Evolutionary conservation across 2,888 invertebrate genomes (phyloP).

Genomic region (Drosophila infuscata): DNA sequence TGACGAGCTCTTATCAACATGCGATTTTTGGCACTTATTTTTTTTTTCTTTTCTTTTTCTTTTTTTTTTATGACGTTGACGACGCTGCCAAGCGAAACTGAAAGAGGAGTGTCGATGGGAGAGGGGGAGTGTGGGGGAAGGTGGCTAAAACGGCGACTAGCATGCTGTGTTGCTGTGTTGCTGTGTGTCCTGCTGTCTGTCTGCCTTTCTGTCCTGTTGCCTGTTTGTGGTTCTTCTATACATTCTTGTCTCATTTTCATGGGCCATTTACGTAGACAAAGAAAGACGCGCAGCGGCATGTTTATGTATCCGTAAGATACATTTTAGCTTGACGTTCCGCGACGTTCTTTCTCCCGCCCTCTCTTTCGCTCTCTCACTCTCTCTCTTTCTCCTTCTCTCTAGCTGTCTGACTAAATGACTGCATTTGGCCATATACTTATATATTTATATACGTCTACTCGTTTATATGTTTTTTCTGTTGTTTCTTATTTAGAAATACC

Average conservation of each 20-base stretch:
- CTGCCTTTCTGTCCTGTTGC: constrained; percentile 9
- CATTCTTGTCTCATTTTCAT: constrained; percentile 77
- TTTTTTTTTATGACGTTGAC: constrained; percentile 61
- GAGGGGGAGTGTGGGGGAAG: background rate
- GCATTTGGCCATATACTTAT: constrained; percentile 46
- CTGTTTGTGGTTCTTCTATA: constrained; percentile 52
- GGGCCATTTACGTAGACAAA: constrained; percentile 80
- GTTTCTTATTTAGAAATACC: constrained; percentile 53
- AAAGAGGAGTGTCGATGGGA: background rate
- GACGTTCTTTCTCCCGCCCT: constrained; percentile 30
- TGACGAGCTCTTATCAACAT: constrained; percentile 69
- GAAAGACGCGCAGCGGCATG: constrained; percentile 61
- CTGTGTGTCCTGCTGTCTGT: constrained; percentile 18
- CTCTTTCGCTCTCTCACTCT: constrained; percentile 11
- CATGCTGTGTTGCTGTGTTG: constrained; percentile 53
- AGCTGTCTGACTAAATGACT: constrained; percentile 47
- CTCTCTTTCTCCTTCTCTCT: constrained; percentile 7
- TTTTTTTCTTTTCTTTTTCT: constrained; percentile 64
- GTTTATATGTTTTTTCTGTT: constrained; percentile 8
- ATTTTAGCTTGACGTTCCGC: constrained; percentile 62
- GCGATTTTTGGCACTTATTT: constrained; percentile 73
- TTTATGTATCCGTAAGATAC: constrained; percentile 78
- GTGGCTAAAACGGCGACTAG: constrained; percentile 50
- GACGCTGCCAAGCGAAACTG: constrained; percentile 40
- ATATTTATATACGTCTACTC: constrained; percentile 26